Base-by-base conservation (phyloP, 2,888 invertebrate genomes). In the Litoditis marina region DNA sequence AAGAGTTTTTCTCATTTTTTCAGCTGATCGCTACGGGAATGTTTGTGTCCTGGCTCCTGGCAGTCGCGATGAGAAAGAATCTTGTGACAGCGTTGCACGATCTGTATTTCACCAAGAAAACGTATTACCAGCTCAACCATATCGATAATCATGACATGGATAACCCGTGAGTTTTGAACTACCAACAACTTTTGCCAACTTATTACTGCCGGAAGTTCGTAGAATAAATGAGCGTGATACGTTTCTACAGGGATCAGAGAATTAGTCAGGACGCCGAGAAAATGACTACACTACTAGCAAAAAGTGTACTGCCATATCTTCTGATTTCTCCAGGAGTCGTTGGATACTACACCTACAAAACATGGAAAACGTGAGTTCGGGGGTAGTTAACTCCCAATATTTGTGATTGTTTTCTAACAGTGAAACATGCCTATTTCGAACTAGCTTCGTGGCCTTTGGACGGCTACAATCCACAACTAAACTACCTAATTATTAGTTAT, bases 251-350 rank as follows among this genome's bases (percentile, higher is more conserved):
- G 28, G 87, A 87, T 72, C 87, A 87, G 78, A 76, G 87, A 39
- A 85, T 87, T 51, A 85, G 86, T 13, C 86, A 87, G 74, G 87
- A 87, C 81, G 84, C 86, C 1, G 85, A 86, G 63, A 80, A 76
- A 64, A 78, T 86, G 67, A 86, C 85, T 67, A 76, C 80, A 28
- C 77, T 82, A 0, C 83, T 86, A 58, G 83, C 83, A 4, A 69
- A 83, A 4, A 70, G 66, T 22, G 68, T 78, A 27, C 53, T 77
- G 3, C 77, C 77, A 2, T 60, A 65, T 27, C 60, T 68, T 25
- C 66, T 85, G n/a, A 77, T 84, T 13, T 74, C 83, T 5, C 87
- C 87, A 7, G 86, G 86, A 73, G 85, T 85, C 31, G 85, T 87
- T 49, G 84, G 78, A 0, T 88, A 87, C 73, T 88, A 88, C 77